Conservation (phyloP, 2,113 vertebrate genomes). For the Gobius niger region DNA sequence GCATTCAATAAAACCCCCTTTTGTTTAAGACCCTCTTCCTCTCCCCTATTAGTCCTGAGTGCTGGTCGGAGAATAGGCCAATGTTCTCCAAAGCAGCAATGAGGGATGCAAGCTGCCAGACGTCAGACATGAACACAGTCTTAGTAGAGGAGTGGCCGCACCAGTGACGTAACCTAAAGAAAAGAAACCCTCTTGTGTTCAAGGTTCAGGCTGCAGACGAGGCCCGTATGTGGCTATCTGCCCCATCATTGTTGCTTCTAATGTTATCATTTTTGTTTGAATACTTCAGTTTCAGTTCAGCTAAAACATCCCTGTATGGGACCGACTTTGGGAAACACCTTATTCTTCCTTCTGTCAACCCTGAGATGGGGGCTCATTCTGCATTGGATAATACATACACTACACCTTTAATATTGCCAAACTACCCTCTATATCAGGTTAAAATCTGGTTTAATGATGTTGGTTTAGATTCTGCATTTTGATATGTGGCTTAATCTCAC, state of each 20-base stretch:
- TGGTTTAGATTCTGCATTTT: too few relatives aligned
- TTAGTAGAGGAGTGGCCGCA: constrained; percentile 36
- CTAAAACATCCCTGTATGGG: constrained; percentile 63
- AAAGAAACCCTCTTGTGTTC: constrained; percentile 72
- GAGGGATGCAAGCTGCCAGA: constrained; percentile 69
- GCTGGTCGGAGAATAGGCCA: constrained; percentile 55
- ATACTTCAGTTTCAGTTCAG: constrained; percentile 70
- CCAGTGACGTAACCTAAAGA: constrained; percentile 48
- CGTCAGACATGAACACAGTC: constrained; percentile 59
- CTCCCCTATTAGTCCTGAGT: constrained; percentile 53
- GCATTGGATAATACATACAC: too few relatives aligned
- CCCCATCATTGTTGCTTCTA: constrained; percentile 72
- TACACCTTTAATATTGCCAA: too few relatives aligned
- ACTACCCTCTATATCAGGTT: too few relatives aligned
- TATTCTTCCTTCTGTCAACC: constrained; percentile 29
- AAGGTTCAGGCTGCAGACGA: constrained; percentile 50
- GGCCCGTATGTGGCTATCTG: constrained; percentile 69
- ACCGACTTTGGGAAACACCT: constrained; percentile 60
- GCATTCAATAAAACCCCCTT: constrained; percentile 50
- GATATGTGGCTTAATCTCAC: too few relatives aligned
- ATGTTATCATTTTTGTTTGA: constrained; percentile 72
- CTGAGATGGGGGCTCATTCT: too few relatives aligned
- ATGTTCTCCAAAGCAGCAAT: constrained; percentile 67
- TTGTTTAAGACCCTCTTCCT: constrained; percentile 55
- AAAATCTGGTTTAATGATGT: too few relatives aligned